Percentiles rank a stretch among this genome's conserved stretches.
phyloP scores from a whole-genome alignment of 1,140 invertebrate species.

The Drosophila funebris region DNA sequence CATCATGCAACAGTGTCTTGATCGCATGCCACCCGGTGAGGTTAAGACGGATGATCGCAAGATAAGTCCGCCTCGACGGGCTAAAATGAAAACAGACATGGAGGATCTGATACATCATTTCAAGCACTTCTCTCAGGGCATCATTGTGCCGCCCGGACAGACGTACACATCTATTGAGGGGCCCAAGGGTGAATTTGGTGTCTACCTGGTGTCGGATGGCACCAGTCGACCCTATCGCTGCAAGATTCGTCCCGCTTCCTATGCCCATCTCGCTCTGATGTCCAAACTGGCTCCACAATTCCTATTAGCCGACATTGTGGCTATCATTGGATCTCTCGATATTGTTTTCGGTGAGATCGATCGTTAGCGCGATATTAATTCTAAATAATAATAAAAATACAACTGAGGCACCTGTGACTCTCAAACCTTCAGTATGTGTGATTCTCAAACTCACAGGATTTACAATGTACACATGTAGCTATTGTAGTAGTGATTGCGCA shows the following conservation, averaged over 20 bases:
- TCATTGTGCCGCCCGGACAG: slow-evolving; percentile 91
- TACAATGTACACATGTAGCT: background rate
- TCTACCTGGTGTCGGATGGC: slow-evolving; percentile 94
- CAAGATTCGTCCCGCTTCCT: slow-evolving; percentile 91
- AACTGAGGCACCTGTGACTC: background rate
- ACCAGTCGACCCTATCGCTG: slow-evolving; percentile 91
- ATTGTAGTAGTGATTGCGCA: slow-evolving; percentile 15
- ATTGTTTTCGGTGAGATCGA: slow-evolving; percentile 95
- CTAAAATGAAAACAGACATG: slow-evolving; percentile 95
- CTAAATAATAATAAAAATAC: background rate
- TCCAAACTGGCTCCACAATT: slow-evolving; percentile 86
- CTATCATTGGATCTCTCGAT: slow-evolving; percentile 92
- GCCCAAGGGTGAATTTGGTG: slow-evolving; percentile 94
- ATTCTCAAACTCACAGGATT: background rate
- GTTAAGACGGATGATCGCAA: slow-evolving; percentile 94
- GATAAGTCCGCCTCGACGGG: slow-evolving; percentile 89
- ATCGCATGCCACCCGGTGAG: slow-evolving; percentile 93
- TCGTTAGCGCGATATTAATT: slow-evolving; percentile 85
- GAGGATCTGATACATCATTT: slow-evolving; percentile 95
- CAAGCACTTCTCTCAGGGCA: slow-evolving; percentile 92
- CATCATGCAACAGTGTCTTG: slow-evolving; percentile 92
- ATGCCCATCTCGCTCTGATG: slow-evolving; percentile 88
- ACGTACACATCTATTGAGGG: slow-evolving; percentile 92
- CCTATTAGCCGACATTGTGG: slow-evolving; percentile 91
- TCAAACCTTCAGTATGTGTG: background rate